Conservation (phyloP, 1,140 invertebrate genomes). For the Macrocentrus cingulum region DNA sequence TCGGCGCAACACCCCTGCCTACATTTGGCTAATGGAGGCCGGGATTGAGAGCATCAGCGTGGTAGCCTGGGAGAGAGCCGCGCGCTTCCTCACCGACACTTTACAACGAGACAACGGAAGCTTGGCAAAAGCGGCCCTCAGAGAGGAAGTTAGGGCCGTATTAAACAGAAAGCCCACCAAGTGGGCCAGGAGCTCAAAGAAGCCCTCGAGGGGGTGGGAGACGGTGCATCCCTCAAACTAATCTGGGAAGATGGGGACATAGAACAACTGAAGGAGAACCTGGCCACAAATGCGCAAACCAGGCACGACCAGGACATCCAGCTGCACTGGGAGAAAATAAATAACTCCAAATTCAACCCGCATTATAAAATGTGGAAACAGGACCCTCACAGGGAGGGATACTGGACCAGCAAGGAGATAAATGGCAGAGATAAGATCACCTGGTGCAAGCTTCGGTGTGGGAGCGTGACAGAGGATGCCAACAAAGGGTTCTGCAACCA, state of each 20-base stretch:
- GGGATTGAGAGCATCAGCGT: background rate
- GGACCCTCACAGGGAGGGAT: background rate
- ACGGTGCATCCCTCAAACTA: background rate
- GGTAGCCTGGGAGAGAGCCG: background rate
- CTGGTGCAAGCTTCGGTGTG: slow-evolving; percentile 5
- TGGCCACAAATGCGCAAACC: background rate
- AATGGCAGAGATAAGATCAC: background rate
- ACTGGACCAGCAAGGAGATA: background rate
- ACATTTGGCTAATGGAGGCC: background rate
- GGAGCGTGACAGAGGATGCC: background rate
- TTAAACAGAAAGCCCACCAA: background rate
- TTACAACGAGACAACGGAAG: slow-evolving; percentile 11
- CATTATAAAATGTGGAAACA: slow-evolving; percentile 14
- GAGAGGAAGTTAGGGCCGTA: slow-evolving; percentile 14
- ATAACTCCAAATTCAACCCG: slow-evolving; percentile 9
- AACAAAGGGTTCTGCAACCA: background rate
- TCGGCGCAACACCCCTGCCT: background rate
- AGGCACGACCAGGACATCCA: slow-evolving; percentile 9
- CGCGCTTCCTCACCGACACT: background rate
- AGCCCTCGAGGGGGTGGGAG: background rate
- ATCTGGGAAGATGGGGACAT: background rate
- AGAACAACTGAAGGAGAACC: background rate
- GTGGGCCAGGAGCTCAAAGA: background rate
- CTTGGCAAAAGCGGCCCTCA: slow-evolving; percentile 14
- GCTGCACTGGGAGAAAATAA: slow-evolving; percentile 19